These are phyloP conservation scores for Grallaria varia DNA, from an alignment of 2,113 vertebrate species.

Conservation along the genomic window DNA sequence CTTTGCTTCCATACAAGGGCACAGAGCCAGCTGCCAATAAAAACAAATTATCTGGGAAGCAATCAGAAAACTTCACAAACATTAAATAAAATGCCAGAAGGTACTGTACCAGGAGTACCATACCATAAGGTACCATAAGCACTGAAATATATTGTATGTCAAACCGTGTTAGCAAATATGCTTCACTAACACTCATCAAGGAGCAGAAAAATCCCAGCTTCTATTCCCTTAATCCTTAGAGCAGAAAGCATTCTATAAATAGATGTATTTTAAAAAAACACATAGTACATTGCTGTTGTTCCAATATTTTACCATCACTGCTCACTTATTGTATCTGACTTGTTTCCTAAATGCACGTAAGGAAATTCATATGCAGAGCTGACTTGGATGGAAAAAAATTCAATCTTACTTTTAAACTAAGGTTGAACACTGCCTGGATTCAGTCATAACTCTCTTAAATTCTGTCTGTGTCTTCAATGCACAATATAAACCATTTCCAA, in stretches of 20 bases:
- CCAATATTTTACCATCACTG: not conserved
- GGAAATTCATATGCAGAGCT: not conserved
- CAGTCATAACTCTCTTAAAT: not conserved
- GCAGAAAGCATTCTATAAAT: slow-evolving; percentile 28
- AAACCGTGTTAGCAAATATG: slow-evolving; percentile 51
- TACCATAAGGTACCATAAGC: slow-evolving; percentile 57
- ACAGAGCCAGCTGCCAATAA: slow-evolving; percentile 29
- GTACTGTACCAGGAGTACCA: slow-evolving; percentile 22
- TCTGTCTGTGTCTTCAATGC: not conserved
- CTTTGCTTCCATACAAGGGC: not conserved
- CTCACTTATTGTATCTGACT: not conserved
- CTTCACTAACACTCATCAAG: slow-evolving; percentile 24
- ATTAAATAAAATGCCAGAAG: slow-evolving; percentile 55
- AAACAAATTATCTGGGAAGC: slow-evolving; percentile 37
- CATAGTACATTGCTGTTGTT: not conserved
- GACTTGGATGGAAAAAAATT: not conserved
- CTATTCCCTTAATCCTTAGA: slow-evolving; percentile 7
- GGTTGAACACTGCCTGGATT: not conserved
- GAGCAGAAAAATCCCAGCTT: not conserved
- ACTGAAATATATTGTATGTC: slow-evolving; percentile 47
- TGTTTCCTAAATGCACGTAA: not conserved
- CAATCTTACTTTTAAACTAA: not conserved
- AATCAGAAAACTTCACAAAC: slow-evolving; percentile 35
- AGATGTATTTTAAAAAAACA: not conserved
- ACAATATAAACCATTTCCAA: not conserved